Evolutionary conservation across 1,140 invertebrate species (phyloP).

Genomic region (Saccostrea cuccullata): DNA sequence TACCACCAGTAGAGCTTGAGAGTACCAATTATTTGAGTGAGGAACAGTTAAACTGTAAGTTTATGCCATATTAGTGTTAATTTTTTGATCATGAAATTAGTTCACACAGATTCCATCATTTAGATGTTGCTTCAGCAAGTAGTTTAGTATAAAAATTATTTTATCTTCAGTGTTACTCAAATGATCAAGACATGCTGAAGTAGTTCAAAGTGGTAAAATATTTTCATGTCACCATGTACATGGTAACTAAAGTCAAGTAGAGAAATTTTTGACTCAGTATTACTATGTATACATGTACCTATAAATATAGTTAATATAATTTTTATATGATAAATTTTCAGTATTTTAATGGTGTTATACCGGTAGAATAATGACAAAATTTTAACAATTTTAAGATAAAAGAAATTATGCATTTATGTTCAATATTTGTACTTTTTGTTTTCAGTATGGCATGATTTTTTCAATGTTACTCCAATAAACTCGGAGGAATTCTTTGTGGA

Average conservation of each 20-base stretch:
- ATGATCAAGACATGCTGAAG: too few species aligned
- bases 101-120: too few species aligned
- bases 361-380: neutral
- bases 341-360: neutral
- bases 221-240: too few species aligned
- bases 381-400: neutral
- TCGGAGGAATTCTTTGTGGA: constrained; percentile 40
- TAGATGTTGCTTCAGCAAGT: too few species aligned
- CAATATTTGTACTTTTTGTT: neutral
- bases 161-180: too few species aligned
- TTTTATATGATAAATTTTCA: neutral
- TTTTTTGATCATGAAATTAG: neutral
- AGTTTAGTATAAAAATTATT: too few species aligned
- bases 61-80: neutral
- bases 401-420: neutral
- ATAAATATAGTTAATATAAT: too few species aligned
- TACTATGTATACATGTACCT: too few species aligned
- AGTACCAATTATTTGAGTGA: neutral
- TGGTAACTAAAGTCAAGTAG: too few species aligned
- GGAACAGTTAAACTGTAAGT: constrained; percentile 13
- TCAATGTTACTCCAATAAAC: constrained; percentile 40
- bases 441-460: constrained; percentile 56
- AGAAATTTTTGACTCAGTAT: too few species aligned
- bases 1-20: neutral
- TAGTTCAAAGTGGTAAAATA: too few species aligned